phyloP scores from a whole-genome alignment of 1,140 invertebrate genomes.

The Camponotus vicinus region DNA sequence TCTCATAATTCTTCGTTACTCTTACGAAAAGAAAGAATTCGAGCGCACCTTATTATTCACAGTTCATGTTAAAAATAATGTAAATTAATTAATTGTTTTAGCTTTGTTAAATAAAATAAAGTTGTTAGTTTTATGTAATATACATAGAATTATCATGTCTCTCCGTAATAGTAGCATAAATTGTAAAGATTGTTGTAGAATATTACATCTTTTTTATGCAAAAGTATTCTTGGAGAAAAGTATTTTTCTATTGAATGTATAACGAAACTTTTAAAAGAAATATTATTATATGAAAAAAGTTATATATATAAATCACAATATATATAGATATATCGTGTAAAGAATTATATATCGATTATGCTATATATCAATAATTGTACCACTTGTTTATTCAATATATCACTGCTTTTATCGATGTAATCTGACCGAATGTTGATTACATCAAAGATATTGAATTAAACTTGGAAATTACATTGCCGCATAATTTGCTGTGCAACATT shows the following conservation, averaged over 20 bases:
- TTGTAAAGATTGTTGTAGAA: not conserved
- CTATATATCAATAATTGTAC: not conserved
- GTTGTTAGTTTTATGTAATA: slow-evolving; percentile 21
- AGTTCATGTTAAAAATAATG: slow-evolving; percentile 26
- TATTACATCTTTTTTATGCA: not conserved
- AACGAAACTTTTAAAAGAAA: not conserved
- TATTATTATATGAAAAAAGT: not conserved
- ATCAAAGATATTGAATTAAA: slow-evolving; percentile 48
- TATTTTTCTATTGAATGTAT: not conserved
- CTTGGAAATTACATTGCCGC: slow-evolving; percentile 27
- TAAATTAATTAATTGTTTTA: slow-evolving; percentile 38
- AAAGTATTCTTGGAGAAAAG: not conserved
- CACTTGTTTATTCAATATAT: slow-evolving; percentile 42
- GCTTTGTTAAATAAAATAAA: slow-evolving; percentile 14
- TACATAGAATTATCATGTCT: not conserved
- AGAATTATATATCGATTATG: not conserved
- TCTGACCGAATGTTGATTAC: slow-evolving; percentile 1
- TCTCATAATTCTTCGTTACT: slow-evolving; percentile 33
- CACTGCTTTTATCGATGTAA: slow-evolving; percentile 13
- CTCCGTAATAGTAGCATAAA: not conserved
- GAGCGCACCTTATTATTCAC: not conserved
- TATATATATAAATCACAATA: not conserved
- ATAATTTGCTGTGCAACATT: slow-evolving; percentile 24
- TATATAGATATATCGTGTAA: not conserved
- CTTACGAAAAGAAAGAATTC: not conserved